A percentile compares a stretch with the other conserved stretches of the same genome.
Conservation (phyloP, 2,888 invertebrate genomes). For the Acanthosoma haemorrhoidale region DNA sequence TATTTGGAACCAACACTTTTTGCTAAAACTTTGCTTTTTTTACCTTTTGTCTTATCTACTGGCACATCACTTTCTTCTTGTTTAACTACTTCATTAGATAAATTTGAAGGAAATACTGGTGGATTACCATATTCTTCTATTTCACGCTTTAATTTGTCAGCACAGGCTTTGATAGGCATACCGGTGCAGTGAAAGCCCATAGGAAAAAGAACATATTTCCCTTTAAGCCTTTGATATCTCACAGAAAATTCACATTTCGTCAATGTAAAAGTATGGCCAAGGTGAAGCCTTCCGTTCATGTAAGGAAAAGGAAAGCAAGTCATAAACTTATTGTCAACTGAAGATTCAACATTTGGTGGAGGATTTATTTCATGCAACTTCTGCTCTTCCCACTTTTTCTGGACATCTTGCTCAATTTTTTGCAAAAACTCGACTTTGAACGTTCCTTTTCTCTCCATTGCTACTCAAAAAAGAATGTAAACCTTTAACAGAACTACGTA, state of each 20-base stretch:
- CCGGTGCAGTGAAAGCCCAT: slow-evolving; percentile 99
- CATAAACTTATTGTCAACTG: slow-evolving; percentile 73
- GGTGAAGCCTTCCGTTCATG: slow-evolving; percentile 96
- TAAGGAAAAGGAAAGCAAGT: slow-evolving; percentile 97
- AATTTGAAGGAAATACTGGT: slow-evolving; percentile 73
- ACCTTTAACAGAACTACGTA: neutral
- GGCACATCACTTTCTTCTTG: slow-evolving; percentile 51
- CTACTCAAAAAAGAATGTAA: neutral
- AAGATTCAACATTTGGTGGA: slow-evolving; percentile 51
- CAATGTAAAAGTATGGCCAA: slow-evolving; percentile 94
- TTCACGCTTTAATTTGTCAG: slow-evolving; percentile 93
- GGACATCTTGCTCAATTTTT: slow-evolving; percentile 80
- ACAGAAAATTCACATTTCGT: slow-evolving; percentile 97
- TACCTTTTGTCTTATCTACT: slow-evolving; percentile 86
- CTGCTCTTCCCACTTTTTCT: slow-evolving; percentile 75
- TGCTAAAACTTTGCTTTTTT: slow-evolving; percentile 92
- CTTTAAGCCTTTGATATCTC: slow-evolving; percentile 86
- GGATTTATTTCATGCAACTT: slow-evolving; percentile 82
- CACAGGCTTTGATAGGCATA: slow-evolving; percentile 99
- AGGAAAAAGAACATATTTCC: slow-evolving; percentile 87
- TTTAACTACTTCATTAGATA: slow-evolving; percentile 47
- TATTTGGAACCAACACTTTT: slow-evolving; percentile 85
- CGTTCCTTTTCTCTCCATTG: slow-evolving; percentile 77
- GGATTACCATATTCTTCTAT: slow-evolving; percentile 88
- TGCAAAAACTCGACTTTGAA: slow-evolving; percentile 90